Conservation (phyloP, 2,888 invertebrate species). For the Drosophila picticornis region DNA sequence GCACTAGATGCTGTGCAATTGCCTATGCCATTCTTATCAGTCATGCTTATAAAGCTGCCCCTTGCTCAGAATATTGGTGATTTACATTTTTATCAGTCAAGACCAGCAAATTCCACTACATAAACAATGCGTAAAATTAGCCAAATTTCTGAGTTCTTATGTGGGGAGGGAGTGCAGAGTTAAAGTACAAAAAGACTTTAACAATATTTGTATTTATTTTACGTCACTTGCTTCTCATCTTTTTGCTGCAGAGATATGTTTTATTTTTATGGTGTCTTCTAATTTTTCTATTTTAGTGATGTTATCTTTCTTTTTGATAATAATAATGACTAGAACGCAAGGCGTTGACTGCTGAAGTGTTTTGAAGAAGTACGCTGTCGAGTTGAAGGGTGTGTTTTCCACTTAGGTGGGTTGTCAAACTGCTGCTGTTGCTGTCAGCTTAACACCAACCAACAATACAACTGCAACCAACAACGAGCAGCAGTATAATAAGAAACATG, state of each 20-base stretch:
- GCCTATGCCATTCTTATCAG: not conserved
- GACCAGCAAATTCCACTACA: constrained; percentile 10
- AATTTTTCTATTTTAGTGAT: constrained; percentile 11
- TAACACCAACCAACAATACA: constrained; percentile 42
- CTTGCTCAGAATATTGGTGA: not conserved
- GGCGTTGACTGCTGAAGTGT: constrained; percentile 70
- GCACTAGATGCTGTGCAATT: not conserved
- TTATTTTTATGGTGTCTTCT: constrained; percentile 13
- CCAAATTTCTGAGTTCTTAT: constrained; percentile 17
- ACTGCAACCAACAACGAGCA: constrained; percentile 29
- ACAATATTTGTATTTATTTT: constrained; percentile 21
- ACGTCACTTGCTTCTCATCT: constrained; percentile 19
- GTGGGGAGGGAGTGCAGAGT: constrained; percentile 4
- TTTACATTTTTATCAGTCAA: constrained; percentile 2
- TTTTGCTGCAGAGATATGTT: constrained; percentile 36
- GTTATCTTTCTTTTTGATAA: constrained; percentile 29
- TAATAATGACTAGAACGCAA: constrained; percentile 47
- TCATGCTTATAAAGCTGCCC: constrained; percentile 1
- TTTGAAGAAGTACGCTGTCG: constrained; percentile 44
- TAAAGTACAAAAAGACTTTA: constrained; percentile 58
- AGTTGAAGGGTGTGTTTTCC: constrained; percentile 33
- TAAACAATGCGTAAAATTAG: constrained; percentile 45
- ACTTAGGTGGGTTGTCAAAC: constrained; percentile 53
- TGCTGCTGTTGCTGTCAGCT: constrained; percentile 36
- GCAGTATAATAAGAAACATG: constrained; percentile 61